Evolutionary conservation across 1,140 invertebrate species (phyloP).

Genomic region (Coptotermes formosanus): DNA sequence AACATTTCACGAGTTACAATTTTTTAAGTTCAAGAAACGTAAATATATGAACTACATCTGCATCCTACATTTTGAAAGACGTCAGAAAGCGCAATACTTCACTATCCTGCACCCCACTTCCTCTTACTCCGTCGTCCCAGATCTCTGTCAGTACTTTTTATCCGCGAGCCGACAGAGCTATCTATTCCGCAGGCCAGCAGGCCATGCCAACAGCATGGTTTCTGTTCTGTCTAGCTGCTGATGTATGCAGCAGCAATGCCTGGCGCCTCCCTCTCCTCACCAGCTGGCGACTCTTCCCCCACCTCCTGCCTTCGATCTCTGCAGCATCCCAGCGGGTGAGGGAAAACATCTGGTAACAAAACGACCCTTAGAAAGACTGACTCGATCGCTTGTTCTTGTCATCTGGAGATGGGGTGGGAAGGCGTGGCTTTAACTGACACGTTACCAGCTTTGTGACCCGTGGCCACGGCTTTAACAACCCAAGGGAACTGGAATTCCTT

Average conservation of each 20-base stretch:
- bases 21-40: no score
- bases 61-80: no score
- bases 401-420: neutral
- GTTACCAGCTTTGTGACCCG: neutral
- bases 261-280: neutral
- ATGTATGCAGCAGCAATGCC: neutral
- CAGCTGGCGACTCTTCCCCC: neutral
- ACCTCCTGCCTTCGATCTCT: neutral
- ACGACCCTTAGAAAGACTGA: neutral
- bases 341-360: slow-evolving; percentile 9
- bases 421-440: neutral
- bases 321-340: slow-evolving; percentile 8
- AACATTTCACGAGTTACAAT: no score
- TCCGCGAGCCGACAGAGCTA: neutral
- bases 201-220: neutral
- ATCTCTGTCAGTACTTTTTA: no score
- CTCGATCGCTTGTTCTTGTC: neutral
- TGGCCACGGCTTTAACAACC: neutral
- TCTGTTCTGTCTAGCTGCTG: no score
- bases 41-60: no score
- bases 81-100: no score
- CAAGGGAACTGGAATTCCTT: neutral
- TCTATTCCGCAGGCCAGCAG: neutral
- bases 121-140: no score
- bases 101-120: no score